phyloP scores from a whole-genome alignment of 2,888 invertebrate genomes.

The Baronia brevicornis region DNA sequence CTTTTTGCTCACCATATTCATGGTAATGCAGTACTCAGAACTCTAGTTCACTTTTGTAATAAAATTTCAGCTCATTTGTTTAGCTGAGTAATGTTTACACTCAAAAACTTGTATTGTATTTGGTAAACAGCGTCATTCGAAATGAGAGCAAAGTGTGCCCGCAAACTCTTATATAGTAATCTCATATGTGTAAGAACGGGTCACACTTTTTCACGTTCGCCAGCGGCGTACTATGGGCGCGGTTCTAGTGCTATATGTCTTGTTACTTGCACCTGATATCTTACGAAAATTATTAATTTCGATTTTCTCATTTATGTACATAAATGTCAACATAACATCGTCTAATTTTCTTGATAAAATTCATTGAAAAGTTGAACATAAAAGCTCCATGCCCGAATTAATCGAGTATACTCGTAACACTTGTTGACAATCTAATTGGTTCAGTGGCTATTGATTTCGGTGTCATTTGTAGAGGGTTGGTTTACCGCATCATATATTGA shows the following conservation, averaged over 20 bases:
- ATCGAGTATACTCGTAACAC: too few relatives aligned
- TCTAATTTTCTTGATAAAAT: too few relatives aligned
- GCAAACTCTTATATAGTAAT: conserved; percentile 70
- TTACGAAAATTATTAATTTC: conserved; percentile 10
- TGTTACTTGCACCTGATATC: conserved; percentile 14
- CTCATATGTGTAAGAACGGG: conserved; percentile 74
- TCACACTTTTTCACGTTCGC: conserved; percentile 72
- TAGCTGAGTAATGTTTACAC: conserved; percentile 12
- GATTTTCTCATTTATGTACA: too few relatives aligned
- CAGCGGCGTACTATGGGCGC: conserved; percentile 52
- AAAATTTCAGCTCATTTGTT: conserved; percentile 13
- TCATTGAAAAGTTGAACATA: too few relatives aligned
- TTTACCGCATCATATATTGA: too few relatives aligned
- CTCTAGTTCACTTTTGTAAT: conserved; percentile 14
- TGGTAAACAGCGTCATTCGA: conserved; percentile 66
- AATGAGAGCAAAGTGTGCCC: conserved; percentile 70
- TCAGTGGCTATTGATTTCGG: too few relatives aligned
- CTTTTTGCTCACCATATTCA: conserved; percentile 51
- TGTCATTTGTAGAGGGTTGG: too few relatives aligned
- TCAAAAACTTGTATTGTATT: conserved; percentile 43
- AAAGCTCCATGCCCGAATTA: too few relatives aligned
- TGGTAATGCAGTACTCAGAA: conserved; percentile 26
- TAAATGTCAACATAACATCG: too few relatives aligned
- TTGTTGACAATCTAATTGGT: too few relatives aligned
- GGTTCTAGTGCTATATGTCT: conserved; percentile 32